phyloP scores from a whole-genome alignment of 2,797 vertebrate species.

The Nothura maculosa region DNA sequence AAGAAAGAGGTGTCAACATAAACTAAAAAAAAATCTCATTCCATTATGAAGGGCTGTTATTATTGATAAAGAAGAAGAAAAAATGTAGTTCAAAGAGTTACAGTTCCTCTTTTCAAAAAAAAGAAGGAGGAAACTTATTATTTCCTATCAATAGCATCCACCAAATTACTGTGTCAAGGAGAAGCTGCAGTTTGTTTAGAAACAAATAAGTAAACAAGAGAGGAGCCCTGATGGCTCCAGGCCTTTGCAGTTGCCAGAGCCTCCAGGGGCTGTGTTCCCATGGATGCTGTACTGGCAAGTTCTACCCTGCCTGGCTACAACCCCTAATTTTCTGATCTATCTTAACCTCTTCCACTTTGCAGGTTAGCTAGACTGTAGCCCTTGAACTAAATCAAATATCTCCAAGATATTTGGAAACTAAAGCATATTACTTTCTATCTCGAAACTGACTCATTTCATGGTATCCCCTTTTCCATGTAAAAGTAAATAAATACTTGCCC shows the following conservation, averaged over 20 bases:
- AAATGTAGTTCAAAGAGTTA: neutral
- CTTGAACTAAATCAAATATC: neutral
- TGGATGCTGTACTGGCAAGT: neutral
- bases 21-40: neutral
- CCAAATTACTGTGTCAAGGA: neutral
- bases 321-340: neutral
- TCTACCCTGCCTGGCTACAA: fast-evolving
- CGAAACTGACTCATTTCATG: neutral
- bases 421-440: neutral
- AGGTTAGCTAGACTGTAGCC: neutral
- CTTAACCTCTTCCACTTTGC: neutral
- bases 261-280: neutral
- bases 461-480: neutral
- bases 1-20: neutral
- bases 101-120: neutral
- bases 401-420: neutral
- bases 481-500: neutral
- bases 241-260: neutral
- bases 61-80: neutral
- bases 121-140: neutral
- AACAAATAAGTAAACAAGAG: neutral
- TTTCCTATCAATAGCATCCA: neutral
- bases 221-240: neutral
- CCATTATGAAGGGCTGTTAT: neutral
- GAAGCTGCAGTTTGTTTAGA: neutral